Evolutionary conservation across 2,113 vertebrate species (phyloP), one percentile per base, ranked within the genome.

Genomic region (Etheostoma cragini): DNA sequence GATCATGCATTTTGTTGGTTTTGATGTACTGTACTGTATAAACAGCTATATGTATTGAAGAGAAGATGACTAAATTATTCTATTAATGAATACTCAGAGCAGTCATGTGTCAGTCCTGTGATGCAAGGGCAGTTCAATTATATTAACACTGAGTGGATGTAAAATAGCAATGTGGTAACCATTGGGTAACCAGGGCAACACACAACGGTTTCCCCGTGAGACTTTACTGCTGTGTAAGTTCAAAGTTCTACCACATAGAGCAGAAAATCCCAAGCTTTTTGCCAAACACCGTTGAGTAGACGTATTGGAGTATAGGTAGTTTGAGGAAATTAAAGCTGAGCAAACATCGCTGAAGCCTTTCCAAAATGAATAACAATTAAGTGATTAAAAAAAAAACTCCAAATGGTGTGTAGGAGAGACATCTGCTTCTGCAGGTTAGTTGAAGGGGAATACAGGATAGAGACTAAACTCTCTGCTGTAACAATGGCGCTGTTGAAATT

Each of bases 361-460:
- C 63, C 16, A 87, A 77, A 89, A 75, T 70, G 78, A 89, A 89
- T 88, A 85, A 85, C 81, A 89, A 85, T 88, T 69, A 85, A 78
- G 50, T 68, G 26, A 76, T 83, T 72, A 52, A 33, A 80, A 50
- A 8, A 76, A 42, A 56, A 49, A 62, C 57, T 87, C 76, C 82
- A 87, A 88, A 74, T 78, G 81, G 63, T 81, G 88, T 86, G 89
- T 83, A 81, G 89, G 88, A 91, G 87, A 85, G 74, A 86, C 88
- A 89, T 81, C 81, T 88, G 89, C 77, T 92, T 60, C 65, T 79
- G 81, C 64, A 74, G 74, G 89, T 88, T 47, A 82, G 67, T 70
- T 76, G 78, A 90, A 42, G 88, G 85, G 83, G 74, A 85, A 69
- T 1, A 38, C 61, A 74, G 72, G 76, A 80, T 60, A 61, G 75